Evolutionary conservation across 2,113 vertebrate species (phyloP).

Genomic region (Pheucticus melanocephalus): DNA sequence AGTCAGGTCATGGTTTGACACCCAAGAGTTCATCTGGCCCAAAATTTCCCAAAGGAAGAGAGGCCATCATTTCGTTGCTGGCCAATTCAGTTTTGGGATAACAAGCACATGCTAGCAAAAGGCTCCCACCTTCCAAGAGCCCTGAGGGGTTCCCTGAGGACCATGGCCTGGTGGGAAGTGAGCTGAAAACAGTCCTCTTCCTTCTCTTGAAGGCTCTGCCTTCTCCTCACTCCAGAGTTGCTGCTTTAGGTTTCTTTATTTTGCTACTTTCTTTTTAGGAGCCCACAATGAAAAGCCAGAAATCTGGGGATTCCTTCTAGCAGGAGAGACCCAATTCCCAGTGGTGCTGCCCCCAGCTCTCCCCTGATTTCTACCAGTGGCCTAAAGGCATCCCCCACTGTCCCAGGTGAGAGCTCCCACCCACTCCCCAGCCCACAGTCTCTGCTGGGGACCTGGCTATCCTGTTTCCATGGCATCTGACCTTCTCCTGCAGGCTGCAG

Average conservation of each 20-base stretch:
- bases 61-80: neutral
- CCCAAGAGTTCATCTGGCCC: neutral
- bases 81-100: neutral
- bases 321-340: neutral
- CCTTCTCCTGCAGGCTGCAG: slow-evolving; percentile 11
- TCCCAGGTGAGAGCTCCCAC: neutral
- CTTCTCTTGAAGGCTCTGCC: neutral
- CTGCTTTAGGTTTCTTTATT: neutral
- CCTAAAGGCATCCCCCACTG: neutral
- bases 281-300: neutral
- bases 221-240: neutral
- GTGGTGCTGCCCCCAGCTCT: neutral
- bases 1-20: neutral
- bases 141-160: neutral
- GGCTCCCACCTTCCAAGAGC: neutral
- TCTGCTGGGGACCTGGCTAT: neutral
- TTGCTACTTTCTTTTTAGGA: neutral
- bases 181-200: neutral
- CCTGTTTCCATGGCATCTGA: neutral
- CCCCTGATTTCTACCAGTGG: neutral
- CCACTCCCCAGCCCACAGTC: neutral
- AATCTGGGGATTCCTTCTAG: neutral
- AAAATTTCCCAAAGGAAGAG: neutral
- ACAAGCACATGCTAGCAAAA: neutral
- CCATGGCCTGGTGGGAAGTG: neutral